A percentile compares a stretch with the other conserved stretches of the same genome.
phyloP scores from a whole-genome alignment of 1,140 invertebrate species.

The Sarcophaga peregrina region DNA sequence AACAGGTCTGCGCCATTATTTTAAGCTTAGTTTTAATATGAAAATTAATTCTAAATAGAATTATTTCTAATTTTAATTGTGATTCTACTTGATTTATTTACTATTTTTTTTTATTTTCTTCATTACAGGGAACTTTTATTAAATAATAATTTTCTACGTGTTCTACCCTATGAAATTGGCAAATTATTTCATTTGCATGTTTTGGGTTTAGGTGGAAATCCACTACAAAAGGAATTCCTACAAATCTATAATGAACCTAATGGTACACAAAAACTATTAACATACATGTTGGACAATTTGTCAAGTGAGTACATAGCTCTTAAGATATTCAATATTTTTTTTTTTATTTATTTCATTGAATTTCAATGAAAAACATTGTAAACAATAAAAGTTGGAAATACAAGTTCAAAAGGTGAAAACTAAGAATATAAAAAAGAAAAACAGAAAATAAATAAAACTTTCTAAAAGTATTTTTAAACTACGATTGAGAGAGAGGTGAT shows the following conservation, averaged over 20 bases:
- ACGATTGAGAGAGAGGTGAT: too few relatives aligned
- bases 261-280: constrained; percentile 92
- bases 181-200: constrained; percentile 96
- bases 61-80: not conserved
- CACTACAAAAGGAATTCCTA: constrained; percentile 91
- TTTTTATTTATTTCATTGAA: not conserved
- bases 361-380: not conserved
- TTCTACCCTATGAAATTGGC: constrained; percentile 95
- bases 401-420: not conserved
- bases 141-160: constrained; percentile 92
- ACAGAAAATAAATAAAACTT: too few relatives aligned
- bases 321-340: not conserved
- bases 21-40: too few relatives aligned
- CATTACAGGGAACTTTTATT: constrained; percentile 89
- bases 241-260: constrained; percentile 91
- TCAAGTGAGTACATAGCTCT: constrained; percentile 77
- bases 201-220: constrained; percentile 92
- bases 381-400: not conserved
- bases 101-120: constrained; percentile 49
- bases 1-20: too few relatives aligned
- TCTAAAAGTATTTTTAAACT: too few relatives aligned
- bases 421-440: too few relatives aligned
- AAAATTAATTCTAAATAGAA: too few relatives aligned
- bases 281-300: constrained; percentile 93
- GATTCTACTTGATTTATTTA: constrained; percentile 7